Base-by-base conservation (phyloP, 2,113 vertebrate species). In the Thymallus thymallus region DNA sequence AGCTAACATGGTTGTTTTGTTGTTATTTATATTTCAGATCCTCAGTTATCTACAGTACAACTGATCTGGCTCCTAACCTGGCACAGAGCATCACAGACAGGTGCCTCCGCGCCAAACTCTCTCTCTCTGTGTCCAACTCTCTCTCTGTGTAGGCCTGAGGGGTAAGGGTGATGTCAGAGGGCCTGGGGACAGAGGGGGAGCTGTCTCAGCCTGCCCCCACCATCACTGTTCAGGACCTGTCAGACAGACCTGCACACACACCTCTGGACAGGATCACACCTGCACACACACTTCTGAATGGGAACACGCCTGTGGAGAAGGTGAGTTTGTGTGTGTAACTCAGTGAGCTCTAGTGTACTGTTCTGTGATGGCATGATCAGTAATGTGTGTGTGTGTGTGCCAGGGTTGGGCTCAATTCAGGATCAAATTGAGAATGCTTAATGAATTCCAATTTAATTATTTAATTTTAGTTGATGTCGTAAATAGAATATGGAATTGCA, bases 121-220 rank as follows among this genome's bases (percentile, higher is more conserved):
- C 51, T 55, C 51, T 26, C 6, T 60, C 56, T 60, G 2, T 23
- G 6, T 60, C n/a, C 56, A 60, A 6, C 18, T 22, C 6, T 22
- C 6, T 60, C 56, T 60, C 6, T 23, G 6, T 60, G 56, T 16
- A 22, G n/a, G 56, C 2, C n/a, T 60, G 56, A 10, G 14, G 1
- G 56, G 63, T 26, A 63, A n/a, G 62, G 56, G 84, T 80, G 60
- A 91, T 91, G 90, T 88, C 90, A 71, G n/a, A 71, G 71, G 80
- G 69, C 77, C 62, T 79, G 3, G 30, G 32, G 71, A 69, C 81
- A 58, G 29, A 83, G 76, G 84, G 85, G 85, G 81, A 80, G 86
- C 81, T 67, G 1, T 67, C 81, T 61, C 32, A 80, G 80, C 61
- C 79, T 62, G 45, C 84, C 85, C 82, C 85, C 62, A 26, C 73